Conservation (phyloP, 2,888 invertebrate genomes). For the Watsonalla binaria region DNA sequence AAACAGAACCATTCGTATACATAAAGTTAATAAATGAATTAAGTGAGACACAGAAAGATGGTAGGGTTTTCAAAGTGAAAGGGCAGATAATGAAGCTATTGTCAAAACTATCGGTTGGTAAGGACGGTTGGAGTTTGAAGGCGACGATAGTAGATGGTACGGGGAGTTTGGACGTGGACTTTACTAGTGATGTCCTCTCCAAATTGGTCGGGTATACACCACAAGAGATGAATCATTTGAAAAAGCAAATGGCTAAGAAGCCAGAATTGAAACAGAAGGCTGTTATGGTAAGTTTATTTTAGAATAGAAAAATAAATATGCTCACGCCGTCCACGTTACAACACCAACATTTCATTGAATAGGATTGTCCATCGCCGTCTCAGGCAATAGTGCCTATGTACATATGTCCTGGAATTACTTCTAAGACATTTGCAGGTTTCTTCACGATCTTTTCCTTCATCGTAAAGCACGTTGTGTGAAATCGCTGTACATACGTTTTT, state of each 20-base stretch:
- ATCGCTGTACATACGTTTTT: too few species aligned
- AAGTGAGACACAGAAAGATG: constrained; percentile 38
- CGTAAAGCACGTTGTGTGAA: too few species aligned
- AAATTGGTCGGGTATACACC: constrained; percentile 71
- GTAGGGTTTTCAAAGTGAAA: constrained; percentile 73
- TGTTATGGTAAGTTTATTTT: constrained; percentile 43
- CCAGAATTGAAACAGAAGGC: constrained; percentile 55
- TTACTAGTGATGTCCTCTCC: constrained; percentile 77
- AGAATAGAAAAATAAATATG: too few species aligned
- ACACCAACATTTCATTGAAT: too few species aligned
- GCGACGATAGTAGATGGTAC: constrained; percentile 79
- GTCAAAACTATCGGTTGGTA: constrained; percentile 74
- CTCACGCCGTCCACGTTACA: too few species aligned
- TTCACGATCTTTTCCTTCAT: too few species aligned
- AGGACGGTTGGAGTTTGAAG: constrained; percentile 75
- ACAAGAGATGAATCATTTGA: constrained; percentile 60
- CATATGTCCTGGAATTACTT: too few species aligned
- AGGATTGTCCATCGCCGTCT: too few species aligned
- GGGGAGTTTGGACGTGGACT: constrained; percentile 72
- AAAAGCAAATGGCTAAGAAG: constrained; percentile 49
- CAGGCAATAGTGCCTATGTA: too few species aligned
- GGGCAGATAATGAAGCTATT: constrained; percentile 76
- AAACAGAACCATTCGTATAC: constrained; percentile 60
- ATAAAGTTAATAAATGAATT: constrained; percentile 65
- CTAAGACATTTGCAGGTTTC: too few species aligned